These are phyloP conservation scores for Drosophila rufa DNA, from an alignment of 1,140 invertebrate genomes.

Conservation along the genomic window DNA sequence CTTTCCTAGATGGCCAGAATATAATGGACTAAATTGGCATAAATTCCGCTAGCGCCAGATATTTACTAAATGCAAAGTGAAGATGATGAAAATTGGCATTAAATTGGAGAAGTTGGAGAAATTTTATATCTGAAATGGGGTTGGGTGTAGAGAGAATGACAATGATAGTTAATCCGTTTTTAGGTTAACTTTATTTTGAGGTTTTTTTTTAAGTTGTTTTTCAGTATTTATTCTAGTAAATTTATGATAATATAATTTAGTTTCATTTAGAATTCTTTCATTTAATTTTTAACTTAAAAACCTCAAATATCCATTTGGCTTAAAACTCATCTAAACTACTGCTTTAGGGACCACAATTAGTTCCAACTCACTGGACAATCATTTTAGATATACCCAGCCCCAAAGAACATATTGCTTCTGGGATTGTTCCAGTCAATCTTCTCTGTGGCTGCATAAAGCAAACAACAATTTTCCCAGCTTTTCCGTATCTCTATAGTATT, in stretches of 20 bases:
- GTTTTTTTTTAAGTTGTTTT: background rate
- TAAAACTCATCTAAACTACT: background rate
- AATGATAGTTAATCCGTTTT: background rate
- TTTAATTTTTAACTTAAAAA: background rate
- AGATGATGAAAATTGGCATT: constrained; percentile 35
- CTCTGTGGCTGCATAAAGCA: constrained; percentile 46
- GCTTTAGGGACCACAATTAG: constrained; percentile 21
- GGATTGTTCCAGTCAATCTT: constrained; percentile 47
- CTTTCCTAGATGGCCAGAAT: constrained; percentile 27
- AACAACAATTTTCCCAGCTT: constrained; percentile 37
- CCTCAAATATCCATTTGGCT: background rate
- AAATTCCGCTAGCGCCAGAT: constrained; percentile 18
- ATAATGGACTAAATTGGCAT: constrained; percentile 47
- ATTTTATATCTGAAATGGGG: background rate
- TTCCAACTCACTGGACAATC: constrained; percentile 27
- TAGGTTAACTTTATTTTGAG: background rate
- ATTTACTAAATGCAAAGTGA: constrained; percentile 21
- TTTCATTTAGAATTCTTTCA: background rate
- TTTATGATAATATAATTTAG: too few relatives aligned
- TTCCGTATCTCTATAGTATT: constrained; percentile 24
- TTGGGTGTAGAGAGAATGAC: background rate
- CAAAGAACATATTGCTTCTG: constrained; percentile 45
- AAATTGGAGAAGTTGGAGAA: background rate
- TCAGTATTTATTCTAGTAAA: background rate
- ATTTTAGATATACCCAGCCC: constrained; percentile 13